Evolutionary conservation across 2,797 vertebrate genomes (phyloP), one percentile per base, ranked within the genome.

Genomic region (Craterocephalus amniculus): DNA sequence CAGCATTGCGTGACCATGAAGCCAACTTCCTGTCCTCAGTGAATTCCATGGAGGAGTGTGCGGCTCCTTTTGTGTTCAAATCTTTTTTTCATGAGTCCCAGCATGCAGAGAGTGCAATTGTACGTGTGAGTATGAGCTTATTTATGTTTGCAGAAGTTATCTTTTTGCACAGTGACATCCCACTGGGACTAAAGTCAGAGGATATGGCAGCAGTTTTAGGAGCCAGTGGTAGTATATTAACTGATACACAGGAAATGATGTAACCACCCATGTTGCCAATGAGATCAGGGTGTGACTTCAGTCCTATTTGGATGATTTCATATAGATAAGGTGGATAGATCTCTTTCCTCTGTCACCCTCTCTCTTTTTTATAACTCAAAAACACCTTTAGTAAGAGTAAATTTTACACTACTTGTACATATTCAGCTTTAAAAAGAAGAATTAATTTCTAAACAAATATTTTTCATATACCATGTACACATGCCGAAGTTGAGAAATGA

Each of bases 11-110:
- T 93, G 94, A 93, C 90, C 75, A 73, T 80, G 83, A 87, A 92
- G 87, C 87, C 83, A 90, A 88, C 83, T 89, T 93, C 90, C 84
- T 84, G 91, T 93, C 91, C 88, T 92, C 86, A 77, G 87, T 85
- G 88, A 91, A 93, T 93, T 93, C 91, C 90, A 88, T 70, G 58
- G 86, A 90, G 87, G 86, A 92, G 87, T 80, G 72, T 88, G 85
- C 70, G 83, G 88, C 89, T 91, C 84, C 79, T 92, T 89, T 83
- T 88, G 91, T 91, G 93, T 91, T 84, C 74, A 69, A 77, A 63
- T 73, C 81, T n/a, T 90, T 83, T 91, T 90, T 83, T 89, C 36
- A 38, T 83, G 85, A 90, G 84, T 89, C 87, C 81, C 70, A 73
- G 78, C 48, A 43, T 18, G 4, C 54, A n/a, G 48, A 6, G 12